Evolutionary conservation across 2,113 vertebrate species (phyloP).

Genomic region (Mixornis gularis): DNA sequence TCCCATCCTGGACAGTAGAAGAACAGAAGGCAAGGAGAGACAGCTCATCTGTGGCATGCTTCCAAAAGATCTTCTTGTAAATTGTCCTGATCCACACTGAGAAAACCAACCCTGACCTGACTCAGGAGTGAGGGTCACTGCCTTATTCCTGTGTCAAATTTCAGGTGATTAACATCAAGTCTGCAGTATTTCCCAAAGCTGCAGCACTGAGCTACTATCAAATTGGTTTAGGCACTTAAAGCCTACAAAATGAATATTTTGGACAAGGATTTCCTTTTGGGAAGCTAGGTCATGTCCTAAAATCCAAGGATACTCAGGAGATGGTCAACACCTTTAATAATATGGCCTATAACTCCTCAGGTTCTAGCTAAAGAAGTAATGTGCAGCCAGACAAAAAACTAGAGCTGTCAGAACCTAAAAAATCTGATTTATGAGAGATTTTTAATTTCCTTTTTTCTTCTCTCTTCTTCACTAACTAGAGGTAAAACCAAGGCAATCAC

Average conservation of each 20-base stretch:
- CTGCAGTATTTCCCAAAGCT: not conserved
- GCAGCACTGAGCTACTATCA: not conserved
- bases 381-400: not conserved
- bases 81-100: not conserved
- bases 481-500: conserved; percentile 64
- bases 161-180: not conserved
- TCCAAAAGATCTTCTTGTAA: not conserved
- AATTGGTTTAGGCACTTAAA: not conserved
- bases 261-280: not conserved
- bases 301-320: not conserved
- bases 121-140: rapidly evolving
- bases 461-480: conserved; percentile 32
- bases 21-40: not conserved
- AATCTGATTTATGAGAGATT: conserved; percentile 24
- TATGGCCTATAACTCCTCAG: not conserved
- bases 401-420: conserved; percentile 9
- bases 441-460: conserved; percentile 10
- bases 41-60: rapidly evolving
- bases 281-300: not conserved
- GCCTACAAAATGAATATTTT: not conserved
- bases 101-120: not conserved
- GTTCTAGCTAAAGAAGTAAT: not conserved
- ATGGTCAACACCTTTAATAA: not conserved
- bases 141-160: not conserved
- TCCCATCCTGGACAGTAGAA: not conserved